Base-by-base conservation (phyloP, 2,797 vertebrate species). In the Eidolon dupreanum region DNA sequence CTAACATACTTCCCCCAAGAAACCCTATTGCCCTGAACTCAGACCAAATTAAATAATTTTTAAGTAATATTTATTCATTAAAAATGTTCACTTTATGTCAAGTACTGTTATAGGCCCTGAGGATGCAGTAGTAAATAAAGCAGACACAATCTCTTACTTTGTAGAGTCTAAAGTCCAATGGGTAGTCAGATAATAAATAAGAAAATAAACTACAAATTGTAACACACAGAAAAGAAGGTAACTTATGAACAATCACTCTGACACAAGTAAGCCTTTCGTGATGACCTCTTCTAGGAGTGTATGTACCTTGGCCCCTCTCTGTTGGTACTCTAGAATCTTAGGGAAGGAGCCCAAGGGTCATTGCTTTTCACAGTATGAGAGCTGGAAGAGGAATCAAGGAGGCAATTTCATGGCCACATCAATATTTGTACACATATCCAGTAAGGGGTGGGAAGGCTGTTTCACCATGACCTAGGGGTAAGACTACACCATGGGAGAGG, bases 211-310 rank as follows among this genome's bases (percentile, higher is more conserved):
- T 68, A 53, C 31, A 88, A 75, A 83, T 71, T 49, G 81, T 77
- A 79, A 96, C 93, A 90, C 51, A 31, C 26, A 95, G 33, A 78
- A 89, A 77, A 77, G 46, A 88, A 92, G 43, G 68, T 46, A 85
- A 68, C 36, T 75, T 53, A 8, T 70, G 46, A 90, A 78, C 13
- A 89, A n/a, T 74, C 53, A 41, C 33, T 84, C 66, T 66, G 57
- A 90, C 57, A 78, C 10, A 61, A 41, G 33, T 12, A 57, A 81
- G 13, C 28, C 10, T 85, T 68, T 78, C 74, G 49, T 66, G 53
- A 84, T 38, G 17, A 8, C 15, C 61, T 90, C 28, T 90, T 74
- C 33, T 7, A 12, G 61, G 43, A 10, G 36, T 77, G 11, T 41
- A 33, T 17, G 61, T 2, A 16, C 49, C 31, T 53, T 36, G 16